Percentiles rank a stretch among this genome's conserved stretches.
Evolutionary conservation across 2,888 invertebrate species (phyloP).

Genomic region (Chelonus formosanus): DNA sequence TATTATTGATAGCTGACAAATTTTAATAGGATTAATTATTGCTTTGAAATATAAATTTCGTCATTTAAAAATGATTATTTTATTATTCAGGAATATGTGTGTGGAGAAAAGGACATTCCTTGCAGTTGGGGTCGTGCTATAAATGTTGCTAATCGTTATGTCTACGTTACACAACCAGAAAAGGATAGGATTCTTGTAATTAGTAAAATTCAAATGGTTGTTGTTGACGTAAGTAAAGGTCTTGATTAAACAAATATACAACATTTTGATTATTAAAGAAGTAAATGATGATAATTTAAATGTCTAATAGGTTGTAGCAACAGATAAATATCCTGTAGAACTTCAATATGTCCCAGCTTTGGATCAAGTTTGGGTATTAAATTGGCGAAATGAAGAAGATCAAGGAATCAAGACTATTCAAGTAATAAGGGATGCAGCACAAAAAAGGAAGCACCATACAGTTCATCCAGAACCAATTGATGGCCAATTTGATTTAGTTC

Average conservation of each 20-base stretch:
- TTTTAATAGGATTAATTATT: conserved; percentile 4
- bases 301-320: conserved; percentile 70
- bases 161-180: conserved; percentile 77
- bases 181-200: conserved; percentile 77
- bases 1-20: conserved; percentile 17
- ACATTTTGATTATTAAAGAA: background rate
- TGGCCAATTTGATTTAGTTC: conserved; percentile 78
- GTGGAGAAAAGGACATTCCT: conserved; percentile 73
- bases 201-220: conserved; percentile 76
- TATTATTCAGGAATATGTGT: conserved; percentile 71
- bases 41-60: conserved; percentile 6
- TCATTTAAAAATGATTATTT: conserved; percentile 19
- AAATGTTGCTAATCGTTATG: conserved; percentile 75
- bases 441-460: conserved; percentile 76
- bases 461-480: conserved; percentile 80
- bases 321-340: conserved; percentile 77
- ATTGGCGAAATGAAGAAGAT: conserved; percentile 72
- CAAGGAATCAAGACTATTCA: conserved; percentile 74
- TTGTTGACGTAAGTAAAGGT: conserved; percentile 70
- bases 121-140: conserved; percentile 80
- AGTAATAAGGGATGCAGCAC: conserved; percentile 77
- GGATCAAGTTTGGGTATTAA: conserved; percentile 80
- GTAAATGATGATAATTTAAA: background rate
- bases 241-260: background rate
- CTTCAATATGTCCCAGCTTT: conserved; percentile 75